These are phyloP conservation scores for Amiota minor DNA, from an alignment of 2,888 invertebrate genomes.

Conservation along the genomic window DNA sequence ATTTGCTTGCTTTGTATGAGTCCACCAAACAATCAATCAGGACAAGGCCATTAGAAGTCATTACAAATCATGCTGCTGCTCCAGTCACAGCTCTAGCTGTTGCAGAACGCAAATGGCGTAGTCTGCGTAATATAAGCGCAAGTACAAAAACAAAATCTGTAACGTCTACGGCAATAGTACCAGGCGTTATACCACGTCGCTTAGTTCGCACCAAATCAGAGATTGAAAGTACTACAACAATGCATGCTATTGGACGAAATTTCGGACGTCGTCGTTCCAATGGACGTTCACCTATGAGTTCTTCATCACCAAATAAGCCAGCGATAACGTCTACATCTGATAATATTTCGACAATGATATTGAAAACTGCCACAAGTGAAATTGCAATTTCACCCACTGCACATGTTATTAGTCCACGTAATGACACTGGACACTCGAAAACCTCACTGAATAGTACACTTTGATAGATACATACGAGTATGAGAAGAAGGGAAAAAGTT, in stretches of 20 bases:
- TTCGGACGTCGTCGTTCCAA: conserved; percentile 51
- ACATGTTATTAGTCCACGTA: conserved; percentile 52
- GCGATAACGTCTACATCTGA: neutral
- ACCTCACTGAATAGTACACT: neutral
- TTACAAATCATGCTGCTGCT: neutral
- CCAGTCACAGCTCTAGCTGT: conserved; percentile 47
- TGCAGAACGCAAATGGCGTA: conserved; percentile 56
- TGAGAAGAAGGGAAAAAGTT: too few species aligned
- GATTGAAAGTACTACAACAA: conserved; percentile 48
- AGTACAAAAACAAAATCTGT: conserved; percentile 14
- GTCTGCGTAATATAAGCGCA: conserved; percentile 48
- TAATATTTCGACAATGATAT: conserved; percentile 43
- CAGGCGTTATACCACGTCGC: conserved; percentile 44
- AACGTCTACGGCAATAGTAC: conserved; percentile 26
- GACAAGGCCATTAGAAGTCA: conserved; percentile 26
- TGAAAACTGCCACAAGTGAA: conserved; percentile 57
- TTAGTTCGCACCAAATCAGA: conserved; percentile 57
- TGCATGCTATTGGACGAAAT: conserved; percentile 61
- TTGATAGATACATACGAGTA: neutral
- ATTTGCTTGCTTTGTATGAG: conserved; percentile 30
- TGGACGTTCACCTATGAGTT: conserved; percentile 51
- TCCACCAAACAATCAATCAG: conserved; percentile 24
- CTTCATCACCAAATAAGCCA: conserved; percentile 48
- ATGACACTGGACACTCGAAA: conserved; percentile 7
- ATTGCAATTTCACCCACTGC: conserved; percentile 47